Evolutionary conservation across 2,888 invertebrate species (phyloP), one percentile per base, ranked within the genome.

Genomic region (Clitarchus hookeri): DNA sequence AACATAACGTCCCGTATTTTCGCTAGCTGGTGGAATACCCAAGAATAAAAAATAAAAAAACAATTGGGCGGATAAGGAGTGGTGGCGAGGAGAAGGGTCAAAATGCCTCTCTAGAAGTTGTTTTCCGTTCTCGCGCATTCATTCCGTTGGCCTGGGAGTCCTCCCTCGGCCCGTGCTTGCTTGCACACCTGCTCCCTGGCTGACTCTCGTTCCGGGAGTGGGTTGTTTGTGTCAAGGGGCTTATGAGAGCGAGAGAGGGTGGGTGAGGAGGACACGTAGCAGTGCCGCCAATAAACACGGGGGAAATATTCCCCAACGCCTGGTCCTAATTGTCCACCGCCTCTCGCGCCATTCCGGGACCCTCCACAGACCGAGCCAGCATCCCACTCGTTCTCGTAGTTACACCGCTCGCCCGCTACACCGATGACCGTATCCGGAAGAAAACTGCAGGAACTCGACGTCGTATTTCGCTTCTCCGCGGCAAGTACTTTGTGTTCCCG

Each of bases 211-310:
- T 48, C 48, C 11, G 48, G 0, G 3, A 48, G 48, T 6, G 48
- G 48, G 48, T 48, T 48, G 48, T 48, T 48, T 48, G 65, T 8
- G n/a, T 23, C 12, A 3, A 11, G 65, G 12, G 65, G 23, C 23
- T 19, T n/a, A n/a, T n/a, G n/a, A n/a, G n/a, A n/a, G n/a, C n/a
- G n/a, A n/a, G n/a, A n/a, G 65, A 2, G 3, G 65, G 8, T 1
- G 65, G 23, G 8, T 65, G 65, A n/a, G 16, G n/a, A 6, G 65
- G 23, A 0, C 16, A 6, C 65, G 65, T 23, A 23, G 65, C 8
- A 65, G 65, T 65, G 65, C n/a, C n/a, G n/a, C 65, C 65, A 65
- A 65, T n/a, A 65, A 65, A 65, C 65, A 65, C 65, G 65, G 65
- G 8, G 12, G 65, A n/a, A 23, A 65, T 65, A 65, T 65, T 65